phyloP scores from a whole-genome alignment of 2,888 invertebrate genomes.

The Dusona sp. region DNA sequence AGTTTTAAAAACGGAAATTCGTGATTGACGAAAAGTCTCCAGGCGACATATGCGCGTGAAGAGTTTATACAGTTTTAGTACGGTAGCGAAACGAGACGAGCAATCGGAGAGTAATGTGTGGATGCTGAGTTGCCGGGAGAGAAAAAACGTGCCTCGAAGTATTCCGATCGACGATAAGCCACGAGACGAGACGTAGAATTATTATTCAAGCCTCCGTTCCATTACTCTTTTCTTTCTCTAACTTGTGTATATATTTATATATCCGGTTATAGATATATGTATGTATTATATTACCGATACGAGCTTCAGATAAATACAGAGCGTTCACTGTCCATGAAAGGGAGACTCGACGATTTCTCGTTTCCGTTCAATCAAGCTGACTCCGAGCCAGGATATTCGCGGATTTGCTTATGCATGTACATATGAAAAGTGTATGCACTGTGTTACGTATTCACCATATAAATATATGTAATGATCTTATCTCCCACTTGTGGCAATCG shows the following conservation, averaged over 20 bases:
- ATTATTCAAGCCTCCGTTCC: conserved; percentile 62
- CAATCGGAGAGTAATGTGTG: conserved; percentile 23
- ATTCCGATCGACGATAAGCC: conserved; percentile 67
- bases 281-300: conserved; percentile 23
- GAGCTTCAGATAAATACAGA: conserved; percentile 60
- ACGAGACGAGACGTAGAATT: conserved; percentile 64
- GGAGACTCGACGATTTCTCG: conserved; percentile 69
- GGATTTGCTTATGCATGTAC: conserved; percentile 68
- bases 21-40: conserved; percentile 19
- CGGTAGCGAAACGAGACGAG: conserved; percentile 50
- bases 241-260: conserved; percentile 7
- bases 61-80: conserved; percentile 40
- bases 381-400: conserved; percentile 55
- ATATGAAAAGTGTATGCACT: conserved; percentile 51
- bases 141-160: conserved; percentile 51
- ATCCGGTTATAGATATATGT: conserved; percentile 6
- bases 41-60: conserved; percentile 36
- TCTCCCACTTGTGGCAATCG: conserved; percentile 61
- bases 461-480: conserved; percentile 56
- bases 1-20: conserved; percentile 45
- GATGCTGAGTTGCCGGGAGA: conserved; percentile 7
- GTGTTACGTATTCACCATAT: conserved; percentile 25
- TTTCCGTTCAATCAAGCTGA: conserved; percentile 69
- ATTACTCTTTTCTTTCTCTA: conserved; percentile 41
- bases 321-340: conserved; percentile 63